Percentiles rank a stretch among this genome's conserved stretches.
phyloP scores from a whole-genome alignment of 1,140 invertebrate genomes.

The Aphelinus certus region DNA sequence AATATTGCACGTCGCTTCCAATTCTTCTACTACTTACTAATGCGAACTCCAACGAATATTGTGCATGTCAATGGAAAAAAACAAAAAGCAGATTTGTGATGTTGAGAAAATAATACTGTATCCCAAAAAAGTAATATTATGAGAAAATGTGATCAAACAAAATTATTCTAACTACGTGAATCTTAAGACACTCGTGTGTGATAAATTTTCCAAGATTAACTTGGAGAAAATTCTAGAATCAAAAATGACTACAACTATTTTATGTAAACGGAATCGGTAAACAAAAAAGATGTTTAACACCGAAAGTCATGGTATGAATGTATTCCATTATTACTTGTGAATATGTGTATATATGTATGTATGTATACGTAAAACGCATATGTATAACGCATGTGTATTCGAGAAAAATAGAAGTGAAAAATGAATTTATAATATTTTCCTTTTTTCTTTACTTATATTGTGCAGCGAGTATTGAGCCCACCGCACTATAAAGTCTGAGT shows the following conservation, averaged over 20 bases:
- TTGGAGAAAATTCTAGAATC: slow-evolving; percentile 23
- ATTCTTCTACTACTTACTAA: too few species aligned
- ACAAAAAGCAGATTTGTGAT: too few species aligned
- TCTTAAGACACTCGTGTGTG: not conserved
- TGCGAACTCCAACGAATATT: too few species aligned
- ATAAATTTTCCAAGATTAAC: not conserved
- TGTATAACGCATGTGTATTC: slow-evolving; percentile 31
- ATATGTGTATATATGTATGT: slow-evolving; percentile 46
- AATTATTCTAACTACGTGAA: not conserved
- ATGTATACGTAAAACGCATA: slow-evolving; percentile 43
- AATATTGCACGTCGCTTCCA: too few species aligned
- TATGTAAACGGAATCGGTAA: slow-evolving; percentile 13
- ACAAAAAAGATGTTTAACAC: slow-evolving; percentile 8
- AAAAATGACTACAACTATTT: slow-evolving; percentile 42
- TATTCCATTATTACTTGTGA: slow-evolving; percentile 41
- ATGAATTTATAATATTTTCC: slow-evolving; percentile 27
- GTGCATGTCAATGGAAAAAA: too few species aligned
- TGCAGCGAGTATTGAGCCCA: slow-evolving; percentile 26
- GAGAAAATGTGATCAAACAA: not conserved
- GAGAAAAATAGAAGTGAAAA: slow-evolving; percentile 15
- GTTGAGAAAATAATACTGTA: too few species aligned
- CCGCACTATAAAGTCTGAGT: slow-evolving; percentile 17
- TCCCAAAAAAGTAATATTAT: too few species aligned
- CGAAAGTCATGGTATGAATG: slow-evolving; percentile 28
- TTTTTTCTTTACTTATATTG: slow-evolving; percentile 35